These are phyloP conservation scores for Thymallus thymallus DNA, from an alignment of 2,113 vertebrate genomes.

Conservation along the genomic window DNA sequence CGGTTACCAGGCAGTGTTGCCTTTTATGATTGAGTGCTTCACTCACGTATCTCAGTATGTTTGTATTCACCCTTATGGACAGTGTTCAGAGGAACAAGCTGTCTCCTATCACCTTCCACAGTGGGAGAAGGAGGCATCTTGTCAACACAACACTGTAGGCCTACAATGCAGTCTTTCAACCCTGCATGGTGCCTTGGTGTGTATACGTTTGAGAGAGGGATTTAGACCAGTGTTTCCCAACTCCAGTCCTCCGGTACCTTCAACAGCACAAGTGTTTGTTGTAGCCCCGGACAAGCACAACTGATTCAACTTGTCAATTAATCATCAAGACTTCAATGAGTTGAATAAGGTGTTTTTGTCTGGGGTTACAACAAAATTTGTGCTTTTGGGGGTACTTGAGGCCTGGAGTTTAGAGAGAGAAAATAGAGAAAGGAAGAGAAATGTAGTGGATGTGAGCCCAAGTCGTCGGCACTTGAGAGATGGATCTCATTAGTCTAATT, in stretches of 20 bases:
- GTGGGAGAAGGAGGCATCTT: constrained; percentile 5
- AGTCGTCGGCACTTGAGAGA: constrained; percentile 30
- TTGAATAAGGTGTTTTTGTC: too few species aligned
- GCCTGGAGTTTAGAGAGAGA: too few species aligned
- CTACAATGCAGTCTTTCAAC: neutral
- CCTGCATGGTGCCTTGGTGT: neutral
- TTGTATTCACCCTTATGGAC: constrained; percentile 33
- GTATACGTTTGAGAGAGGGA: neutral
- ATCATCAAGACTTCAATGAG: too few species aligned
- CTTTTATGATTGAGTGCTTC: constrained; percentile 55
- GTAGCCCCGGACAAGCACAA: too few species aligned
- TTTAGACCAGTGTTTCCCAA: too few species aligned
- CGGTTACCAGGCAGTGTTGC: constrained; percentile 52
- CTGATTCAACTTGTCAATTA: too few species aligned
- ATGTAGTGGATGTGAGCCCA: constrained; percentile 22
- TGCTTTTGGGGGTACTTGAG: too few species aligned
- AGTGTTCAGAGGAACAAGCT: constrained; percentile 21
- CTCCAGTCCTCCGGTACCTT: too few species aligned
- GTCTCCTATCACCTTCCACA: neutral
- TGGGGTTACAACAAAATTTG: too few species aligned
- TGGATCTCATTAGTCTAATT: constrained; percentile 58
- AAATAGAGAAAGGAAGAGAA: constrained; percentile 3
- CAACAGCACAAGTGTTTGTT: too few species aligned
- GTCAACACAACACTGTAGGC: neutral
- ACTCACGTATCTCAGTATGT: constrained; percentile 35